These are phyloP conservation scores for Leucophora obtusa DNA, from an alignment of 2,888 invertebrate species.

Conservation along the genomic window DNA sequence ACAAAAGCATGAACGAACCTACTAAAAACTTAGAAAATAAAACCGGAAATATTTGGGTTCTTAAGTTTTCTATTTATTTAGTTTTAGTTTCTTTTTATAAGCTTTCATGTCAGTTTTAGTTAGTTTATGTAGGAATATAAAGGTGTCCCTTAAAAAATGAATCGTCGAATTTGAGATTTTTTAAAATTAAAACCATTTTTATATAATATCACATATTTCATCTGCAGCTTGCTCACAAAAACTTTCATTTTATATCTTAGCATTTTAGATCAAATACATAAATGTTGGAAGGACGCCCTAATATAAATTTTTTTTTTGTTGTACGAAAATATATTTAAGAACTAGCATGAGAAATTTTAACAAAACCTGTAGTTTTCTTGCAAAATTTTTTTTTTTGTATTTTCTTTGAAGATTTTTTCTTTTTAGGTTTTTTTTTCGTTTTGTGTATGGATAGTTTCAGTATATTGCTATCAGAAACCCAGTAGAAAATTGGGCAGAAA, in stretches of 20 bases:
- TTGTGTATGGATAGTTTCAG: not conserved
- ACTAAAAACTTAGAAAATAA: constrained; percentile 6
- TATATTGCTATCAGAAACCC: not conserved
- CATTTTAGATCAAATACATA: no score
- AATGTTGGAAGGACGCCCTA: no score
- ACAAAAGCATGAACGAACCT: constrained; percentile 7
- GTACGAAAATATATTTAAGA: not conserved
- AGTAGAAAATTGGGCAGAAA: not conserved
- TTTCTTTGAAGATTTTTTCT: not conserved
- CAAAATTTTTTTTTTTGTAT: constrained; percentile 8
- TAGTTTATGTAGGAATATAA: constrained; percentile 19
- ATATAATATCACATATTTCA: no score
- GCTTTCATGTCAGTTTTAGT: not conserved
- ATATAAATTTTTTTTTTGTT: no score
- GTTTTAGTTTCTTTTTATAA: constrained; percentile 6
- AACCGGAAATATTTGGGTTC: constrained; percentile 47
- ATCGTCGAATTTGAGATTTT: no score
- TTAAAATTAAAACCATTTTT: no score
- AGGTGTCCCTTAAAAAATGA: not conserved
- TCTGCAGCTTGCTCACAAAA: no score
- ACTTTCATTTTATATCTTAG: no score
- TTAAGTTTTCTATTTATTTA: constrained; percentile 8
- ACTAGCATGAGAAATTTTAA: constrained; percentile 4
- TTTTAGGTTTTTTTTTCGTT: not conserved
- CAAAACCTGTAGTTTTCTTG: constrained; percentile 23